Base-by-base conservation (phyloP, 2,888 invertebrate genomes). In the Abscondita cerata region DNA sequence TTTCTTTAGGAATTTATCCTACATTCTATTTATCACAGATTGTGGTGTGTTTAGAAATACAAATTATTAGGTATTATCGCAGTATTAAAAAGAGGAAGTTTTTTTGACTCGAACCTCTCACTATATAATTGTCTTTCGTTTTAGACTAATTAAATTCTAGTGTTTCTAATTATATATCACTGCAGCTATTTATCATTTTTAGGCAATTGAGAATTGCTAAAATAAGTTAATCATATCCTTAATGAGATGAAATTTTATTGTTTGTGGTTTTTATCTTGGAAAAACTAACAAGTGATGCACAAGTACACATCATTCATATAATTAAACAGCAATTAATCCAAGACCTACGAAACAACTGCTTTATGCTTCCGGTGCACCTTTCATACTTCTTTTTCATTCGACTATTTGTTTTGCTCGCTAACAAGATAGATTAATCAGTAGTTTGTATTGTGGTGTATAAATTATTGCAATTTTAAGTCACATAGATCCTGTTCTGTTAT, bases 271-370 rank as follows among this genome's bases (percentile, higher is more conserved):
- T 52, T 59, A 52, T 63, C 56, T 63, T 59, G 38, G 46, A 57
- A 62, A 66, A 65, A 55, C 57, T 58, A 65, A 65, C 65, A 46
- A 65, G 60, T 48, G 59, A 62, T 62, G 63, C 61, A 67, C 61
- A 62, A 59, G 54, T 62, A 62, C 58, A 62, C 54, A 62, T 58
- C 57, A 58, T 50, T 62, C 68, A 63, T 68, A 65, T 68, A 68
- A 68, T 68, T 68, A 68, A 67, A 67, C 65, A 68, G 54, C 65
- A 67, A 68, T 68, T 68, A 68, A 68, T 68, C 57, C 66, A 50
- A 44, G 61, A 52, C 68, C 53, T 48, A 36, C 51, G 59, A 67
- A 68, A 56, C 64, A 68, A 66, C 66, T 61, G 65, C 65, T 50
- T 36, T 52, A 56, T 47, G 62, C 59, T 68, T 68, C 68, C 68